phyloP scores from a whole-genome alignment of 2,113 vertebrate genomes.

The Chamaetylas fuelleborni region DNA sequence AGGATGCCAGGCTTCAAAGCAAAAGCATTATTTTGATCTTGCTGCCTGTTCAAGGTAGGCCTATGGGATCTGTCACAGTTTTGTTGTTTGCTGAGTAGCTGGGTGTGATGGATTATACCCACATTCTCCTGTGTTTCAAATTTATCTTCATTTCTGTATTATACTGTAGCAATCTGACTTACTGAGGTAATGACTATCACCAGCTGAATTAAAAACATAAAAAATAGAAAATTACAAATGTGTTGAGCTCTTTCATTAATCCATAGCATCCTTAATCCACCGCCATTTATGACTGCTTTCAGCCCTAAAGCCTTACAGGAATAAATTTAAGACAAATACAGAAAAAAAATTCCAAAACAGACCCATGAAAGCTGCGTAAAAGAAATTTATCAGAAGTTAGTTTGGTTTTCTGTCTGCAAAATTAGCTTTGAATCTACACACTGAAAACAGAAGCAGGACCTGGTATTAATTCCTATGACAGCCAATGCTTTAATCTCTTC shows the following conservation, averaged over 20 bases:
- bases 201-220: not conserved
- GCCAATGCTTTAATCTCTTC: slow-evolving; percentile 42
- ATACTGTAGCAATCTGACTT: not conserved
- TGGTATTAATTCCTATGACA: slow-evolving; percentile 27
- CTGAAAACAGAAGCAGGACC: slow-evolving; percentile 22
- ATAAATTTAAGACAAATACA: not conserved
- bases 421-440: not conserved
- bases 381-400: not conserved
- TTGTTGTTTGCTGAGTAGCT: not conserved
- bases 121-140: not conserved
- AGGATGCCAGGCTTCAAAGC: not conserved
- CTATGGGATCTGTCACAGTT: not conserved
- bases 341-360: not conserved
- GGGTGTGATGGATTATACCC: not conserved
- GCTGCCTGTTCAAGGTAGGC: not conserved
- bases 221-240: not conserved
- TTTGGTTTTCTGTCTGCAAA: not conserved
- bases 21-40: slow-evolving; percentile 1
- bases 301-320: not conserved
- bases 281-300: not conserved
- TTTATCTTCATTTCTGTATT: not conserved
- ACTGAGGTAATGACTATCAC: not conserved
- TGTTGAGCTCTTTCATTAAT: not conserved
- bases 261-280: not conserved
- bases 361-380: not conserved